Base-by-base conservation (phyloP, 2,113 vertebrate species). In the Lagopus leucura region DNA sequence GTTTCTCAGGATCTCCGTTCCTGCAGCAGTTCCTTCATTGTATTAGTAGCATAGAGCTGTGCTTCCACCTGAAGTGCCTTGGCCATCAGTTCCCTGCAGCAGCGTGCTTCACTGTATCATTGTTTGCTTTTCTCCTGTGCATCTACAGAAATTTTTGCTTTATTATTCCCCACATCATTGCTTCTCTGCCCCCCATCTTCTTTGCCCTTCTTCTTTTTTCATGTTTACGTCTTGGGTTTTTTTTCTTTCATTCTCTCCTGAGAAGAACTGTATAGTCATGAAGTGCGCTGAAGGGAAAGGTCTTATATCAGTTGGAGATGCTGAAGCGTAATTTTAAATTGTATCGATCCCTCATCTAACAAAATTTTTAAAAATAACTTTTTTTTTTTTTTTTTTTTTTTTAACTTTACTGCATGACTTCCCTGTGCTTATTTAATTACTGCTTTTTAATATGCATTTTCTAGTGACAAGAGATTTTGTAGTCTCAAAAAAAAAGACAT, bases 1-100 rank as follows among this genome's bases (percentile, higher is more conserved):
- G 57, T 92, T 96, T 96, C 47, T 50, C 71, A 87, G 89, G 21
- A 84, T 24, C 58, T 91, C 5, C 50, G 34, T 86, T 74, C 45
- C 13, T 43, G 87, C 60, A 65, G 69, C 57, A 79, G 45, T 71
- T 94, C 63, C 67, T 82, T 57, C 1, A 2, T 28, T 91, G 65
- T 61, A 34, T 92, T 92, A 86, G 86, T 89, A 75, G 84, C 90
- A 75, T 34, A 64, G 42, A 50, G 21, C 11, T 50, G 17, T 38
- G 75, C 58, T 71, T 95, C 52, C 50, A 8, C 22, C 1, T 52
- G 71, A 80, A 32, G 34, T 83, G 16, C 36, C 27, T 42, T 19
- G 76, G 69, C 50, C 30, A 45, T 54, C 38, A 21, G 65, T 60
- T 84, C n/a, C 69, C 32, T 20, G 25, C 17, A 54, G 13, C 0